A percentile compares a stretch with the other conserved stretches of the same genome.
Conservation (phyloP, 2,797 vertebrate genomes). For the Tachyglossus aculeatus region DNA sequence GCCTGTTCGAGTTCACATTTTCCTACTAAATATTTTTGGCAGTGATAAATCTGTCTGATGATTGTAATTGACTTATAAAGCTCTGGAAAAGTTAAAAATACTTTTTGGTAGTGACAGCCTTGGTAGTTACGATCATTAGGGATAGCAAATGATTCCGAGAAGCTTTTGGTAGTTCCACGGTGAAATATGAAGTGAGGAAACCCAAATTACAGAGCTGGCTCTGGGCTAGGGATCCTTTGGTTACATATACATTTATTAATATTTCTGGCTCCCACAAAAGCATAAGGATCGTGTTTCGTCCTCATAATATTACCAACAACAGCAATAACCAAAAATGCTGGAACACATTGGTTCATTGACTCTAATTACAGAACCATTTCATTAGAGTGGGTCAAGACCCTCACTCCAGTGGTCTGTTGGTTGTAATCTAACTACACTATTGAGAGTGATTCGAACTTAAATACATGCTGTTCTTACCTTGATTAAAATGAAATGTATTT, state of each 20-base stretch:
- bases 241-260: slow-evolving; percentile 57
- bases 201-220: slow-evolving; percentile 41
- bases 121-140: slow-evolving; percentile 42
- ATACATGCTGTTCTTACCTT: slow-evolving; percentile 43
- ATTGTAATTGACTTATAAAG: slow-evolving; percentile 58
- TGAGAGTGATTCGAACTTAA: slow-evolving; percentile 67
- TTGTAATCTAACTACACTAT: slow-evolving; percentile 53
- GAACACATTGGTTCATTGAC: slow-evolving; percentile 61
- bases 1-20: slow-evolving; percentile 23
- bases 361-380: slow-evolving; percentile 70
- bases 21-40: slow-evolving; percentile 45
- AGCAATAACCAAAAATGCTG: slow-evolving; percentile 51
- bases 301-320: slow-evolving; percentile 51
- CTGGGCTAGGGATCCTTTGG: slow-evolving; percentile 45
- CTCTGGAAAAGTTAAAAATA: slow-evolving; percentile 58
- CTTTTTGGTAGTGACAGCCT: too few relatives aligned
- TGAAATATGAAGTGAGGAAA: slow-evolving; percentile 65
- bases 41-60: slow-evolving; percentile 47
- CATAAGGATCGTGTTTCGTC: slow-evolving; percentile 56
- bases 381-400: slow-evolving; percentile 69
- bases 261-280: slow-evolving; percentile 50
- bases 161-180: slow-evolving; percentile 50
- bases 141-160: slow-evolving; percentile 41
- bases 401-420: slow-evolving; percentile 56
- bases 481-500: slow-evolving; percentile 70